phyloP scores from a whole-genome alignment of 2,113 vertebrate genomes.

The Lepisosteus osseus region DNA sequence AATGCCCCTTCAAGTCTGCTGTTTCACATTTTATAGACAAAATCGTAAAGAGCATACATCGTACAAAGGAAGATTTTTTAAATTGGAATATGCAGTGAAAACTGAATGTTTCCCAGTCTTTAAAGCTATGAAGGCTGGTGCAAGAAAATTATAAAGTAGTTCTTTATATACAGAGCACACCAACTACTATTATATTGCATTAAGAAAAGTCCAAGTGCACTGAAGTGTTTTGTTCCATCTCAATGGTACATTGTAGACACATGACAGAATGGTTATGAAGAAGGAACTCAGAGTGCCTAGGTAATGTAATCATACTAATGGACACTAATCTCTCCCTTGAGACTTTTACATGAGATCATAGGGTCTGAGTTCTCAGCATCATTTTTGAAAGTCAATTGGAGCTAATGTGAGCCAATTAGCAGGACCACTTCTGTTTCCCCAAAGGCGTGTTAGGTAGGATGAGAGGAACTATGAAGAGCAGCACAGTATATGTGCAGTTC shows the following conservation, averaged over 20 bases:
- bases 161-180: no score
- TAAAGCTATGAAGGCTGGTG: no score
- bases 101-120: no score
- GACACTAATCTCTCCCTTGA: slow-evolving; percentile 22
- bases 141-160: no score
- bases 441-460: slow-evolving; percentile 4
- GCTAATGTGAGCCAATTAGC: slow-evolving; percentile 25
- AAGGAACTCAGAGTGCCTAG: neutral
- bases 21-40: no score
- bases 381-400: slow-evolving; percentile 24
- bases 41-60: no score
- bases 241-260: slow-evolving; percentile 8
- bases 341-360: slow-evolving; percentile 23
- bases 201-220: no score
- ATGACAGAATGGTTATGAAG: neutral
- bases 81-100: no score
- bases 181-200: no score
- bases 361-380: neutral
- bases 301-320: slow-evolving; percentile 33
- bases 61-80: no score
- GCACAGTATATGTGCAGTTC: neutral
- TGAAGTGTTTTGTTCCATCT: neutral
- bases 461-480: slow-evolving; percentile 1
- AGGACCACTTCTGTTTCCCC: neutral
- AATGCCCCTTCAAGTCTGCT: no score